Conservation (phyloP, 2,113 vertebrate genomes). For the Hiodon tergisus region DNA sequence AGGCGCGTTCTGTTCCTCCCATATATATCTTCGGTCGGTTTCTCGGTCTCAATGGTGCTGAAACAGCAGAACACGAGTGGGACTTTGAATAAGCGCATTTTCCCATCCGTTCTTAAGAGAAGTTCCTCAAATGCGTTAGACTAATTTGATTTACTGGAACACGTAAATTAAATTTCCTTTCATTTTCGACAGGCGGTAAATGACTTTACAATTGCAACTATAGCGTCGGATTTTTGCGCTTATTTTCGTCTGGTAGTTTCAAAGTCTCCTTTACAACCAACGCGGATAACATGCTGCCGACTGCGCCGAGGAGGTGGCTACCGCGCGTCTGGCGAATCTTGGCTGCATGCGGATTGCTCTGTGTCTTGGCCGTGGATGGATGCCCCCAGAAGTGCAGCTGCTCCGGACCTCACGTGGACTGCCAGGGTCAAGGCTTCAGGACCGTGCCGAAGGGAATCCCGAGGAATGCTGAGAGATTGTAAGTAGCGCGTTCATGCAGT, state of each 20-base stretch:
- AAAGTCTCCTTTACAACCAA: background rate
- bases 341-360: constrained; percentile 59
- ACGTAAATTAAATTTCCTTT: constrained; percentile 13
- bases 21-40: constrained; percentile 10
- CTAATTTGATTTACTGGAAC: constrained; percentile 16
- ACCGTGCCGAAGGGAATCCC: constrained; percentile 85
- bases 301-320: constrained; percentile 49
- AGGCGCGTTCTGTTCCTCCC: constrained; percentile 20
- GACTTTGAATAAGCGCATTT: constrained; percentile 27
- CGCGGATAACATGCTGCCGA: constrained; percentile 63
- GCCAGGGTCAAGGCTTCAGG: constrained; percentile 85
- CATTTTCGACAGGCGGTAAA: constrained; percentile 10
- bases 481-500: constrained; percentile 56
- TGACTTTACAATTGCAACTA: constrained; percentile 2
- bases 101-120: constrained; percentile 25
- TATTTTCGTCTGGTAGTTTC: background rate
- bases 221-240: background rate
- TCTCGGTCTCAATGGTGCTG: constrained; percentile 23
- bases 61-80: constrained; percentile 31
- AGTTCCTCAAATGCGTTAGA: constrained; percentile 44
- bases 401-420: constrained; percentile 92
- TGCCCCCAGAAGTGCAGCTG: constrained; percentile 96
- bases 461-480: constrained; percentile 90
- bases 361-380: constrained; percentile 62
- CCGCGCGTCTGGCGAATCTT: constrained; percentile 55